These are phyloP conservation scores for Euura saliciscinereae DNA, from an alignment of 1,140 invertebrate species.

Conservation along the genomic window DNA sequence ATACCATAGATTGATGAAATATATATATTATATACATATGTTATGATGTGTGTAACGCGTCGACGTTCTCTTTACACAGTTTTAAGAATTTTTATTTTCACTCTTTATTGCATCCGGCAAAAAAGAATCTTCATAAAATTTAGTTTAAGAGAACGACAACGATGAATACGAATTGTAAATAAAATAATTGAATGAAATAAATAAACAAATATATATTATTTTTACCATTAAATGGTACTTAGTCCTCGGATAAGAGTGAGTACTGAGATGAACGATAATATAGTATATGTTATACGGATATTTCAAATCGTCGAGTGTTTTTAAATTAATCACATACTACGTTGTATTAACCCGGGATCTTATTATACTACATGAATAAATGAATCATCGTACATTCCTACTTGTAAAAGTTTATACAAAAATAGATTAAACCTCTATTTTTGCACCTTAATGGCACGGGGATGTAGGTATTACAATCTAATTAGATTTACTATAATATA, in stretches of 20 bases:
- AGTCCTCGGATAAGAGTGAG: neutral
- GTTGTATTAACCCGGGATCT: constrained; percentile 8
- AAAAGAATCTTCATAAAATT: too few species aligned
- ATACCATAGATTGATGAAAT: neutral
- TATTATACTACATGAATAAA: constrained; percentile 19
- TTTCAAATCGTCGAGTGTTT: neutral
- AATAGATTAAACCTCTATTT: constrained; percentile 29
- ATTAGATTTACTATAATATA: constrained; percentile 20
- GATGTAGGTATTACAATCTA: constrained; percentile 31
- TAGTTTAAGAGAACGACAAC: neutral
- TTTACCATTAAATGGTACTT: neutral
- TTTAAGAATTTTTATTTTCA: neutral
- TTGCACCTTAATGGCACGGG: constrained; percentile 24
- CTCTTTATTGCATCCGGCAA: neutral
- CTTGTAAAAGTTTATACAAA: constrained; percentile 24
- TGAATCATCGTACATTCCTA: constrained; percentile 29
- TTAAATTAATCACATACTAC: neutral
- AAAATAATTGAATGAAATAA: neutral
- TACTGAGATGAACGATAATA: neutral
- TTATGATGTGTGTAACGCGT: constrained; percentile 6
- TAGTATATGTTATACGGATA: constrained; percentile 13
- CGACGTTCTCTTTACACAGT: neutral
- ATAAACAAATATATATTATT: neutral
- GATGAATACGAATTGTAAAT: constrained; percentile 4
- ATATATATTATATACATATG: neutral